phyloP scores from a whole-genome alignment of 2,797 vertebrate genomes.

The Mallotus villosus region DNA sequence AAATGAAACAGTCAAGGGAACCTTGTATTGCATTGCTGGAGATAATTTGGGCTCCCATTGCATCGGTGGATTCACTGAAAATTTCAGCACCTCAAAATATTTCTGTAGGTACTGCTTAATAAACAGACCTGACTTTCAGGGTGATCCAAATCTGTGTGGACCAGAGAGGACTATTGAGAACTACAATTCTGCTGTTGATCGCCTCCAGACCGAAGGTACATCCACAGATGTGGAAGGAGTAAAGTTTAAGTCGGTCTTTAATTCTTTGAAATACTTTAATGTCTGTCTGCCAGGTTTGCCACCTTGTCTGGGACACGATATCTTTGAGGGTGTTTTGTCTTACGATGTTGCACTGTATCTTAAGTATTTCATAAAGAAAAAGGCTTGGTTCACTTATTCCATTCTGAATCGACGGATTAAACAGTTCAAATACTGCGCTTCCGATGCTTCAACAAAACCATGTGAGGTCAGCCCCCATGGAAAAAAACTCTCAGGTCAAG shows the following conservation, averaged over 20 bases:
- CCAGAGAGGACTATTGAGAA: conserved; percentile 20
- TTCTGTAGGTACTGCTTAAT: conserved; percentile 39
- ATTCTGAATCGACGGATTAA: conserved; percentile 21
- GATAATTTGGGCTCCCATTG: conserved; percentile 29
- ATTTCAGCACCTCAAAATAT: conserved; percentile 30
- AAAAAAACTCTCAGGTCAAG: conserved; percentile 11
- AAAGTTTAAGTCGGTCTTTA: conserved; percentile 32
- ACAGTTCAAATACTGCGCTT: conserved; percentile 26
- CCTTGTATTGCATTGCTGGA: conserved; percentile 26
- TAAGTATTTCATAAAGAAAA: conserved; percentile 33
- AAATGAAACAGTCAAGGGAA: conserved; percentile 26
- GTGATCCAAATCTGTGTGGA: conserved; percentile 24
- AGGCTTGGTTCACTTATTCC: conserved; percentile 28
- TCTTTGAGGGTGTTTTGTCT: conserved; percentile 43
- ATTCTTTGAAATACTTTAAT: conserved; percentile 33
- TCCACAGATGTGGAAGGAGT: conserved; percentile 15
- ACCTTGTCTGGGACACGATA: conserved; percentile 35
- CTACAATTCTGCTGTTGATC: conserved; percentile 17
- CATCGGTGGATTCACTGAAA: conserved; percentile 35
- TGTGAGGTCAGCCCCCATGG: conserved; percentile 9
- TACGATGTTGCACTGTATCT: conserved; percentile 43
- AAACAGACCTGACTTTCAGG: conserved; percentile 14
- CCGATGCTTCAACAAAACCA: conserved; percentile 20
- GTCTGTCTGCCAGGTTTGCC: conserved; percentile 42
- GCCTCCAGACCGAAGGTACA: conserved; percentile 18